Percentiles rank a stretch among this genome's conserved stretches.
phyloP scores from a whole-genome alignment of 1,140 invertebrate species.

The Drosophila mauritiana region DNA sequence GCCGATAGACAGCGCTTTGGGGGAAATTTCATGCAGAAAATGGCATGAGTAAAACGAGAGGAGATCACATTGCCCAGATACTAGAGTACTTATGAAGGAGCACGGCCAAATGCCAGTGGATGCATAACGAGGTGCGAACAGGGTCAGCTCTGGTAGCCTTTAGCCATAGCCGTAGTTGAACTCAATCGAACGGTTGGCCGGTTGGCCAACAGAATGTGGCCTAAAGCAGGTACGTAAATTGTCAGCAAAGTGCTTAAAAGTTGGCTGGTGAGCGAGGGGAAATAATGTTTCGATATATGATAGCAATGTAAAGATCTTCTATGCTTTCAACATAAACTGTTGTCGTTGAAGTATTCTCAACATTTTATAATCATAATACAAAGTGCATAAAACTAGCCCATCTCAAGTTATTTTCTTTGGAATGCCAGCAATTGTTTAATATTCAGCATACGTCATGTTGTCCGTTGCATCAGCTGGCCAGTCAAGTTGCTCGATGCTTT shows the following conservation, averaged over 20 bases:
- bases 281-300: conserved; percentile 5
- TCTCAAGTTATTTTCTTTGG: conserved; percentile 3
- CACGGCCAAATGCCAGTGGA: conserved; percentile 46
- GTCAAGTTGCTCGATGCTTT: conserved; percentile 14
- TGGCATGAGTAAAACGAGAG: conserved; percentile 47
- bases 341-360: too few relatives aligned
- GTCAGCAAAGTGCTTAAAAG: conserved; percentile 33
- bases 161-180: conserved; percentile 19
- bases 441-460: conserved; percentile 57
- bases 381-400: not conserved
- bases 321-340: too few relatives aligned
- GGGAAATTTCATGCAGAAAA: conserved; percentile 69
- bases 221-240: conserved; percentile 20
- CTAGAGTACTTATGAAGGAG: conserved; percentile 22
- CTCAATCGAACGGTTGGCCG: conserved; percentile 15
- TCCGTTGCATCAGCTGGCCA: conserved; percentile 15
- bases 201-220: conserved; percentile 37
- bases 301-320: not conserved
- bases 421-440: conserved; percentile 9
- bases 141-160: conserved; percentile 56
- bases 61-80: conserved; percentile 32
- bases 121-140: conserved; percentile 68
- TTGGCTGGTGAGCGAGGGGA: not conserved
- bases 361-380: too few relatives aligned
- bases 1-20: conserved; percentile 73